Evolutionary conservation across 92 coral and sea anemone genomes (phyloP), one percentile per base, ranked within the genome.

Genomic region (Actinernus sp.): DNA sequence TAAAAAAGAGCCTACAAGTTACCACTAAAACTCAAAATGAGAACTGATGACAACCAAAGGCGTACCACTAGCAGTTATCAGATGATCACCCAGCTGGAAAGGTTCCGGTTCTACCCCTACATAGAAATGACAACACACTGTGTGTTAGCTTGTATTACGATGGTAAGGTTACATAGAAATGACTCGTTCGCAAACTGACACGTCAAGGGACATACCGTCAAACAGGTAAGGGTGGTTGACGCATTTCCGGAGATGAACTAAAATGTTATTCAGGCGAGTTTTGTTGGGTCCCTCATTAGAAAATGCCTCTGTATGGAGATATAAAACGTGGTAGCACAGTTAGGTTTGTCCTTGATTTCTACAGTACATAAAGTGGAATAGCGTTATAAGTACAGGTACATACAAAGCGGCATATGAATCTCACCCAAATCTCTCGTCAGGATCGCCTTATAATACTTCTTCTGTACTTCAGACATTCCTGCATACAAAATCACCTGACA

Each of bases 81-180:
- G 97, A 68, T 92, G 97, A 26, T 92, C 96, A 31, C 92, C 97
- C 59, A 92, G 92, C 28, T 65, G 71, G 61, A 92, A 92, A 2
- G 97, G 97, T 25, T 92, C 97, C 2, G 97, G 97, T 50, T 92
- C 97, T 68, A 88, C 96, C 2, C 97, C 97, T 92, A 30, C 13
- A 17, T 51, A 32, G 28, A 20, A 45, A 53, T 54, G 4, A 60
- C 11, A 1, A 34, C 41, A 14, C 41, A 34, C 41, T 34, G n/a
- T n/a, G n/a, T n/a, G n/a, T n/a, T n/a, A n/a, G n/a, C n/a, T n/a
- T n/a, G n/a, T n/a, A n/a, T n/a, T n/a, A n/a, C n/a, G n/a, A 7
- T 7, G 41, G 41, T 7, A 36, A 36, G 19, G 52, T 6, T 45
- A 6, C 19, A 45, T 45, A 17, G 10, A 45, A 4, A 45, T 45